Evolutionary conservation across 2,113 vertebrate species (phyloP).

Genomic region (Mohoua ochrocephala): DNA sequence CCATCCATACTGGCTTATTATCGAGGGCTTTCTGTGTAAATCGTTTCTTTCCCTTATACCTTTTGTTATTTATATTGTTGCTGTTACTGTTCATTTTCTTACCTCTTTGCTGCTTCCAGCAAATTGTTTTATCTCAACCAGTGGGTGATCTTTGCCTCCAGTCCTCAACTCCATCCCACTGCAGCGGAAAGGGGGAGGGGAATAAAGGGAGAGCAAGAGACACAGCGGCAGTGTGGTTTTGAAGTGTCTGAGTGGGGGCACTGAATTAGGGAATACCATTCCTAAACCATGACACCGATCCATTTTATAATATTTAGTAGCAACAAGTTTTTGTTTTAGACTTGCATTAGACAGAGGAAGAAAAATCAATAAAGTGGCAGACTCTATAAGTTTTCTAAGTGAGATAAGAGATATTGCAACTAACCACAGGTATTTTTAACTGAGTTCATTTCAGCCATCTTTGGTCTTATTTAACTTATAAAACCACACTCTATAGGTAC

Average conservation of each 20-base stretch:
- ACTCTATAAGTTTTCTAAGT: not conserved
- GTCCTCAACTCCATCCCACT: not conserved
- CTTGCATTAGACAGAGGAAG: not conserved
- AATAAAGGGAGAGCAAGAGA: rapidly evolving
- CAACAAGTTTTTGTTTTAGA: not conserved
- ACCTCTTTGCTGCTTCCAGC: not conserved
- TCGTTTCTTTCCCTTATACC: not conserved
- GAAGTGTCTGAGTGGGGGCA: not conserved
- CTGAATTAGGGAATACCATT: not conserved
- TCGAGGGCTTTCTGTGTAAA: not conserved
- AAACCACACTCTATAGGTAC: not conserved
- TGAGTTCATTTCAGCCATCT: not conserved
- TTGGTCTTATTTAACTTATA: not conserved
- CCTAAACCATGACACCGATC: not conserved
- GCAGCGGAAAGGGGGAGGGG: not conserved
- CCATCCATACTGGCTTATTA: not conserved
- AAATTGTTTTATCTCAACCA: not conserved
- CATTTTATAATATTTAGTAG: not conserved
- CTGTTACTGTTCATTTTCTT: not conserved
- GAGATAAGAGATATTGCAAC: not conserved
- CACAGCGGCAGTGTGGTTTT: not conserved
- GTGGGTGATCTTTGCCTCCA: not conserved
- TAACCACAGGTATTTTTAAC: not conserved
- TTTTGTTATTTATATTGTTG: not conserved
- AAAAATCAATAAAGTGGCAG: not conserved